Percentiles rank a stretch among this genome's conserved stretches.
phyloP scores from a whole-genome alignment of 1,140 invertebrate genomes.

The Drosophila bocki region DNA sequence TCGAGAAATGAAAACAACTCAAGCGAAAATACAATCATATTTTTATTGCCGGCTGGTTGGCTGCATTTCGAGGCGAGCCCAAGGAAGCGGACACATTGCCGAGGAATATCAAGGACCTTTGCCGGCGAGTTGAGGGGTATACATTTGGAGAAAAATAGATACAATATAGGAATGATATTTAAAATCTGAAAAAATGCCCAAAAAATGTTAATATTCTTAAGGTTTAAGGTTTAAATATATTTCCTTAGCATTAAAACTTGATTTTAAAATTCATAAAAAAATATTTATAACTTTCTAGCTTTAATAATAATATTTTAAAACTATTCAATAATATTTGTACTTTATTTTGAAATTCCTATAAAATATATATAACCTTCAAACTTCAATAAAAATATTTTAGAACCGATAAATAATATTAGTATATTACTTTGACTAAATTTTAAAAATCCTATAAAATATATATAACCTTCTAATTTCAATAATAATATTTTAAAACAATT shows the following conservation, averaged over 20 bases:
- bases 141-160: not conserved
- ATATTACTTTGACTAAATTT: too few species aligned
- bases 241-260: not conserved
- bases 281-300: too few species aligned
- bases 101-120: conserved; percentile 24
- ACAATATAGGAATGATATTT: not conserved
- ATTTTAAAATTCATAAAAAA: too few species aligned
- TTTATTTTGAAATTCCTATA: too few species aligned
- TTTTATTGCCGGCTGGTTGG: conserved; percentile 82
- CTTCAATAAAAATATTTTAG: too few species aligned
- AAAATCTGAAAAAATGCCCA: too few species aligned
- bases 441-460: not conserved
- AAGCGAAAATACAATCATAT: conserved; percentile 83
- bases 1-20: conserved; percentile 83
- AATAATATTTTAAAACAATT: too few species aligned
- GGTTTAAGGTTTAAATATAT: not conserved
- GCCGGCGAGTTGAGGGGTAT: conserved; percentile 3
- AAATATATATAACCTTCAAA: not conserved
- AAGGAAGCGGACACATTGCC: conserved; percentile 48
- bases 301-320: too few species aligned
- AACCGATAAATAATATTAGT: not conserved
- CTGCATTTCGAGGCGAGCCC: conserved; percentile 63
- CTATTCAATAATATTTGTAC: too few species aligned
- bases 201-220: too few species aligned
- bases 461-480: too few species aligned